Evolutionary conservation across 2,888 invertebrate species (phyloP), one percentile per base, ranked within the genome.

Genomic region (Plagodis pulveraria): DNA sequence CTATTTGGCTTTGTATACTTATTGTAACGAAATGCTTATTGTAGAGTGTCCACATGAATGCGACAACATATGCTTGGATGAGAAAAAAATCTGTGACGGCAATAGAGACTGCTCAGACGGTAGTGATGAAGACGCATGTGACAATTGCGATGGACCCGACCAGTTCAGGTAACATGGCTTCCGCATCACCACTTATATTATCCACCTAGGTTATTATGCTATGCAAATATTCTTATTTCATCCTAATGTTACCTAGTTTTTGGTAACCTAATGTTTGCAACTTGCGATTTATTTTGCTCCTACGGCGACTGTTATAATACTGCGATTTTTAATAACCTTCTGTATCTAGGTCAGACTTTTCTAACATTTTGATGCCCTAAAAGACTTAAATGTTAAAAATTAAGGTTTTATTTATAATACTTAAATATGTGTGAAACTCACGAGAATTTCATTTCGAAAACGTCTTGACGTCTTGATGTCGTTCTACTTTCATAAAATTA

Each of bases 51-150:
- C 62, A 60, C 81, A 81, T 74, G 46, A 61, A 60, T 91, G 94
- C 82, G 94, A 93, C 83, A 94, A 93, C 70, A 89, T 80, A 77
- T 96, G 96, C 83, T 89, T 96, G 78, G 87, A 92, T 63, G 91
- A 86, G 74, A 81, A 76, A 71, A 87, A 84, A 78, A 94, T 94
- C 82, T 95, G 96, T 84, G 91, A 96, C 84, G 82, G 85, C 35
- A 64, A 73, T 8, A 61, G 57, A 12, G 94, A 96, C 83, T 96
- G 96, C 83, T 62, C 70, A 6, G 52, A 61, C 33, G 49, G 49
- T 5, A 35, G 40, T n/a, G 60, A 61, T 42, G 60, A 61, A 33
- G 32, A 42, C 2, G 43, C 5, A 5, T 91, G 90, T 78, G 70
- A 75, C 41, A 66, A 71, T 22, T 91, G 91, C 67, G 81, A 88